These are phyloP conservation scores for Drosophila birchii DNA, from an alignment of 2,888 invertebrate genomes.

Conservation along the genomic window DNA sequence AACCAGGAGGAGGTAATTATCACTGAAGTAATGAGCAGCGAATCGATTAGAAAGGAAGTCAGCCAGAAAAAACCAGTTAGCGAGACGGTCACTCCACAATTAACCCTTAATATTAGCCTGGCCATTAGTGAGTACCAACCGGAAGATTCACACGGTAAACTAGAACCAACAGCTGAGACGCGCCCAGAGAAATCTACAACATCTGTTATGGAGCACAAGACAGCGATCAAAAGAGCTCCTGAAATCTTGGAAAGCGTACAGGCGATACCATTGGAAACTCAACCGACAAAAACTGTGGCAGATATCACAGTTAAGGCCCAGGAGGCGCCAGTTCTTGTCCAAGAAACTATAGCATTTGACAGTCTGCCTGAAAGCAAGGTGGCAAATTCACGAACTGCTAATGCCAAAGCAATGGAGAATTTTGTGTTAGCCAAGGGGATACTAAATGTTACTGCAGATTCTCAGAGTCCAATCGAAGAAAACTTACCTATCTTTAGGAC, in stretches of 20 bases:
- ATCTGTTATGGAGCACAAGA: conserved; percentile 86
- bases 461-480: conserved; percentile 88
- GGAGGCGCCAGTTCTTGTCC: conserved; percentile 82
- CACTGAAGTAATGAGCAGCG: conserved; percentile 88
- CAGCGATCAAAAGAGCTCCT: conserved; percentile 73
- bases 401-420: conserved; percentile 82
- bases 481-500: conserved; percentile 83
- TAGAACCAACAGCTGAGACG: conserved; percentile 11
- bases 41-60: conserved; percentile 85
- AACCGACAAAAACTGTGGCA: conserved; percentile 83
- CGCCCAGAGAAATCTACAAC: conserved; percentile 86
- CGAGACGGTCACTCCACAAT: conserved; percentile 89
- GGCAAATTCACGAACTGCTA: conserved; percentile 23
- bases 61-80: conserved; percentile 60
- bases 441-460: conserved; percentile 87
- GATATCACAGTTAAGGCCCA: conserved; percentile 70
- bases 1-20: conserved; percentile 87
- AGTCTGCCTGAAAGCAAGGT: conserved; percentile 39
- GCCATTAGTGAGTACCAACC: conserved; percentile 59
- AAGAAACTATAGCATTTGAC: conserved; percentile 61
- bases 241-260: conserved; percentile 67
- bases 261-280: conserved; percentile 83
- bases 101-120: conserved; percentile 85
- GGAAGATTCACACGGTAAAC: conserved; percentile 51
- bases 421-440: conserved; percentile 86